Evolutionary conservation across 2,113 vertebrate genomes (phyloP).

Genomic region (Chaetodon auriga): DNA sequence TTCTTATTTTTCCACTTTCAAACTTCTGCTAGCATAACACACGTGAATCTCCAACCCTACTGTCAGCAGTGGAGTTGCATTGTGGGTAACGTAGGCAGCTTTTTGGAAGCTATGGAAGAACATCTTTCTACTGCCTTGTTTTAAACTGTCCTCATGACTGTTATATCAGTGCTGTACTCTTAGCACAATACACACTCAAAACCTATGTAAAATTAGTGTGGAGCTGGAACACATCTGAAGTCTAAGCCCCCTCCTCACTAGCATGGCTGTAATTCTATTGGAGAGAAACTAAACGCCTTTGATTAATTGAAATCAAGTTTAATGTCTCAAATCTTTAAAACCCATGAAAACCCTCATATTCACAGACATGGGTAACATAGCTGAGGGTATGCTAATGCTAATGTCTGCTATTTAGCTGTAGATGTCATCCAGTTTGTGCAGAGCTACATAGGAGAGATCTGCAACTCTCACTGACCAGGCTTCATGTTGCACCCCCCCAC

Average conservation of each 20-base stretch:
- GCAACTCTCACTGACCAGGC: background rate
- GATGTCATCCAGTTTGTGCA: constrained; percentile 2
- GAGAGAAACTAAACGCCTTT: background rate
- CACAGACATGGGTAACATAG: background rate
- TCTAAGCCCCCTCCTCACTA: background rate
- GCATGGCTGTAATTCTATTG: background rate
- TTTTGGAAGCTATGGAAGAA: no score
- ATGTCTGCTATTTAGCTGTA: constrained; percentile 17
- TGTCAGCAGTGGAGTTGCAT: no score
- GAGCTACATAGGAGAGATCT: no score
- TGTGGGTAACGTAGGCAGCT: no score
- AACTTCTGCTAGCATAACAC: no score
- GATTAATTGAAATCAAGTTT: background rate
- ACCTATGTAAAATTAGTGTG: background rate
- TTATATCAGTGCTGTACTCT: no score
- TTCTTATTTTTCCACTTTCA: no score
- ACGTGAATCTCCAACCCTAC: no score
- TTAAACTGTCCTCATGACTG: no score
- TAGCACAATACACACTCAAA: background rate
- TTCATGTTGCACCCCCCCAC: background rate
- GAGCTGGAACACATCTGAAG: background rate
- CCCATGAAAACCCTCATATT: background rate
- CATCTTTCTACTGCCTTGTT: no score
- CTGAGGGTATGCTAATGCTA: background rate
- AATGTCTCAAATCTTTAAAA: background rate